These are phyloP conservation scores for Anser brachyrhynchus DNA, from an alignment of 2,113 vertebrate genomes.

Conservation along the genomic window DNA sequence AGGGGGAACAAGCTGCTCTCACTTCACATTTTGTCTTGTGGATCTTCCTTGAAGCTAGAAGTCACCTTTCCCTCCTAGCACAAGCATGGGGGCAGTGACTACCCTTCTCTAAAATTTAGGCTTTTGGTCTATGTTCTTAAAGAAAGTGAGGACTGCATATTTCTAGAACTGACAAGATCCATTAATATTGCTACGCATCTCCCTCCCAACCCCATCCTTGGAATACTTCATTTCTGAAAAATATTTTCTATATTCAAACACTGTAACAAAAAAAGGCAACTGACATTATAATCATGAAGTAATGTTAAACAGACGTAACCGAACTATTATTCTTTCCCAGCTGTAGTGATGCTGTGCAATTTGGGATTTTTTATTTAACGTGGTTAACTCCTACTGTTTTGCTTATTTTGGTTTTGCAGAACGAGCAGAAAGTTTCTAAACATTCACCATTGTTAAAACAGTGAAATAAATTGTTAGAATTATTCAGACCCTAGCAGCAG, in stretches of 20 bases:
- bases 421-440: not conserved
- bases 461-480: not conserved
- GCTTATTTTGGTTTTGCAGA: not conserved
- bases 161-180: not conserved
- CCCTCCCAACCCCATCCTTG: not conserved
- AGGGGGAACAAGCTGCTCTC: not conserved
- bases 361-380: not conserved
- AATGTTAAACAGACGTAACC: rapidly evolving
- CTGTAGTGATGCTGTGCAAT: not conserved
- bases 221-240: not conserved
- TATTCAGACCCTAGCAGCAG: not conserved
- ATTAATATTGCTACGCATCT: not conserved
- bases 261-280: not conserved
- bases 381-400: not conserved
- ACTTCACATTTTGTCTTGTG: not conserved
- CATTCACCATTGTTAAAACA: not conserved
- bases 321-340: not conserved
- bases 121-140: not conserved
- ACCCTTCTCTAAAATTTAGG: not conserved
- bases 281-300: not conserved
- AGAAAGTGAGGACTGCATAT: not conserved
- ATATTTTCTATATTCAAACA: not conserved
- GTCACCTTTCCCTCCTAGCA: not conserved
- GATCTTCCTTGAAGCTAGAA: not conserved
- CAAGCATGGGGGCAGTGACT: not conserved